Evolutionary conservation across 2,113 vertebrate species (phyloP).

Genomic region (Aepyceros melampus): DNA sequence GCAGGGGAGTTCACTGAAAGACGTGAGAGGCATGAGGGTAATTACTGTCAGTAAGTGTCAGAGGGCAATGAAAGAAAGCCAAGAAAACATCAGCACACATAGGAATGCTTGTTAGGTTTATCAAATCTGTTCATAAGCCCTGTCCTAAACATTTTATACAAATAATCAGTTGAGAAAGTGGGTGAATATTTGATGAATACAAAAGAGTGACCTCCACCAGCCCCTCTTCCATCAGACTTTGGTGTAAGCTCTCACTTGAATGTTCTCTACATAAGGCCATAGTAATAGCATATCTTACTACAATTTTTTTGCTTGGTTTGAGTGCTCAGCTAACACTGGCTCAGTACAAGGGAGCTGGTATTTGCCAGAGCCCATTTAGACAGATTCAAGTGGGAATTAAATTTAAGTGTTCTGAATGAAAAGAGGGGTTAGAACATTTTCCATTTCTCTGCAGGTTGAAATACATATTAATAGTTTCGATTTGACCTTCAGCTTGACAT

Average conservation of each 20-base stretch:
- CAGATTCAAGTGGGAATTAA: background rate
- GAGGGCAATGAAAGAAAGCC: background rate
- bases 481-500: background rate
- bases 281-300: background rate
- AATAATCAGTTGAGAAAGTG: background rate
- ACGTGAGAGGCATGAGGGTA: background rate
- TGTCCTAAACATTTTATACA: background rate
- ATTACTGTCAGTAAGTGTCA: background rate
- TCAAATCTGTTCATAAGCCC: background rate
- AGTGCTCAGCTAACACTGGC: background rate
- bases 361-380: background rate
- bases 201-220: background rate
- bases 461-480: background rate
- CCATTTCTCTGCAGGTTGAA: background rate
- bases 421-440: slow-evolving; percentile 5
- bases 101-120: background rate
- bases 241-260: background rate
- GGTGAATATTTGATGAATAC: background rate
- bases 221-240: background rate
- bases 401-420: background rate
- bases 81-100: background rate
- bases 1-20: background rate
- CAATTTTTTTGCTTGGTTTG: background rate
- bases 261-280: background rate
- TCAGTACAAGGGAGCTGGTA: background rate